Evolutionary conservation across 2,888 invertebrate genomes (phyloP).

Genomic region (Thereva unica): DNA sequence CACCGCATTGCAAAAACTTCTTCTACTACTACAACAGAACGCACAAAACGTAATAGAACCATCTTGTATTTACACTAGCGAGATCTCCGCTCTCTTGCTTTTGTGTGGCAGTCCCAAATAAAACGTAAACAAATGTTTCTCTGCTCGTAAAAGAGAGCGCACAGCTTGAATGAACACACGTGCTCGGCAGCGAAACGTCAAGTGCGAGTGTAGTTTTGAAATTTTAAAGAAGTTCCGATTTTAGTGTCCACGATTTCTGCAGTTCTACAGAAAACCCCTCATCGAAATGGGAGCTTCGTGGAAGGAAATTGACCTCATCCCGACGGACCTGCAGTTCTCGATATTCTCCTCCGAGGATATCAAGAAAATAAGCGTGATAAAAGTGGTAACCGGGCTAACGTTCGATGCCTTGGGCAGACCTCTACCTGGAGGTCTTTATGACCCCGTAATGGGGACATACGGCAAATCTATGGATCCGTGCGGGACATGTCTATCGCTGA

Average conservation of each 20-base stretch:
- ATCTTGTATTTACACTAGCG: no score
- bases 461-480: slow-evolving; percentile 67
- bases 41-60: no score
- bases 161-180: no score
- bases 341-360: slow-evolving; percentile 79
- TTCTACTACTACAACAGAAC: no score
- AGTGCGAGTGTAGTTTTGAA: no score
- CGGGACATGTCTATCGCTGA: slow-evolving; percentile 72
- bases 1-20: no score
- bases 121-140: no score
- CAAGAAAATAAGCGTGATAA: slow-evolving; percentile 75
- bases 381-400: slow-evolving; percentile 75
- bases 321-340: slow-evolving; percentile 64
- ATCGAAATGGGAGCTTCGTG: slow-evolving; percentile 24
- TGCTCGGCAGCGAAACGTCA: no score
- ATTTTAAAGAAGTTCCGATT: not conserved
- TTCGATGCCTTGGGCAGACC: slow-evolving; percentile 86
- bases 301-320: slow-evolving; percentile 51
- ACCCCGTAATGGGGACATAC: slow-evolving; percentile 72
- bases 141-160: no score
- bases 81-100: no score
- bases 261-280: not conserved
- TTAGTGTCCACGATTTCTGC: not conserved
- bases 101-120: no score
- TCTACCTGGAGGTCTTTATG: slow-evolving; percentile 85